phyloP scores from a whole-genome alignment of 2,888 invertebrate genomes.

The Eremobia ochroleuca region DNA sequence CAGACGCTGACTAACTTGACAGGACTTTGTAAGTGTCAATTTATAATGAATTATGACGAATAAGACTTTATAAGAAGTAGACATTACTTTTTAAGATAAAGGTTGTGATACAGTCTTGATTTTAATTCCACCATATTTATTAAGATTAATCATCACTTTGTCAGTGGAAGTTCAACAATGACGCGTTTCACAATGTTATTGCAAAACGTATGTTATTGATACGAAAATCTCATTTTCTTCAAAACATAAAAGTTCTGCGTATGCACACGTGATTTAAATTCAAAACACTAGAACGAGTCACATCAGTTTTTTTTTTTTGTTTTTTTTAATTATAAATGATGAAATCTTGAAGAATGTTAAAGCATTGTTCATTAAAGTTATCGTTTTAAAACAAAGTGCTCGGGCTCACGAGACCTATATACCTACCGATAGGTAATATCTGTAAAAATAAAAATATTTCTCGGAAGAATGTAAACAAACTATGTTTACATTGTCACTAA shows the following conservation, averaged over 20 bases:
- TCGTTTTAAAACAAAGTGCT: constrained; percentile 31
- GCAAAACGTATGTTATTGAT: constrained; percentile 13
- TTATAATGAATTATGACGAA: not conserved
- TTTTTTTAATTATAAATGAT: constrained; percentile 44
- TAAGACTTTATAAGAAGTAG: not conserved
- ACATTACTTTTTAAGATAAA: not conserved
- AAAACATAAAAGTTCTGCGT: constrained; percentile 25
- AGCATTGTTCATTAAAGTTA: constrained; percentile 40
- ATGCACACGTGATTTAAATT: constrained; percentile 27
- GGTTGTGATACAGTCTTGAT: not conserved
- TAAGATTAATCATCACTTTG: not conserved
- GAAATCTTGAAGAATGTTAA: constrained; percentile 50
- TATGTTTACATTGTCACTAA: constrained; percentile 7
- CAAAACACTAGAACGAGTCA: constrained; percentile 45
- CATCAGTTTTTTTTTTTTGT: constrained; percentile 20
- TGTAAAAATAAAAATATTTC: constrained; percentile 4
- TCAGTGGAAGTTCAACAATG: not conserved
- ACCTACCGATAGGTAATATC: not conserved
- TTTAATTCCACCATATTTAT: not conserved
- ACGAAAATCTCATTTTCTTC: constrained; percentile 22
- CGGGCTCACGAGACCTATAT: not conserved
- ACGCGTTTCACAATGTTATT: constrained; percentile 25
- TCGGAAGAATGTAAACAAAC: constrained; percentile 2
- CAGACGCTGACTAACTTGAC: too few relatives aligned
- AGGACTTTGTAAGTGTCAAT: not conserved